Conservation (phyloP, 2,888 invertebrate species). For the Halictus ligatus region DNA sequence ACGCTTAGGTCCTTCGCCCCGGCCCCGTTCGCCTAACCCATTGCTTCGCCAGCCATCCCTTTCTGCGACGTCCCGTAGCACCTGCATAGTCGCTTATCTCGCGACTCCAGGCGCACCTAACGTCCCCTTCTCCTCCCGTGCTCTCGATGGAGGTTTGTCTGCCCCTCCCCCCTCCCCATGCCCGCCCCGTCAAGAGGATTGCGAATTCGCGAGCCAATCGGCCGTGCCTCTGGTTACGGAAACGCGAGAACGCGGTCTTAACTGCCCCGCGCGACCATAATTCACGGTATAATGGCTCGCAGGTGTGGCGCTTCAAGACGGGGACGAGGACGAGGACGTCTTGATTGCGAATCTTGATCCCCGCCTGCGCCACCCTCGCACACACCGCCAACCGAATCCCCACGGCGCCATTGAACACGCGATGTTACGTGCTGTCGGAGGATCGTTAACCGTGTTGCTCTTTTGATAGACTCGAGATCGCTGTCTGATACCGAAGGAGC, state of each 20-base stretch:
- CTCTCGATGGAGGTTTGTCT: neutral
- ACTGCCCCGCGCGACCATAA: constrained; percentile 50
- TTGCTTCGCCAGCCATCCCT: constrained; percentile 24
- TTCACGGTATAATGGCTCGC: constrained; percentile 61
- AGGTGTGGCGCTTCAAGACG: constrained; percentile 47
- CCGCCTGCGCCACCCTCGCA: neutral
- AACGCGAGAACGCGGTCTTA: constrained; percentile 40
- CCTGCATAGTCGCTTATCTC: constrained; percentile 68
- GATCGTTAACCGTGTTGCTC: constrained; percentile 59
- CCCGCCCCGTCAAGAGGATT: constrained; percentile 17
- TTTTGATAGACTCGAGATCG: constrained; percentile 60
- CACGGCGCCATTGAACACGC: constrained; percentile 58
- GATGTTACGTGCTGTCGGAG: constrained; percentile 51
- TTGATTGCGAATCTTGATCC: constrained; percentile 52
- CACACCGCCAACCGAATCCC: constrained; percentile 44
- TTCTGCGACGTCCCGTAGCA: constrained; percentile 35
- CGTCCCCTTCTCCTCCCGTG: constrained; percentile 28
- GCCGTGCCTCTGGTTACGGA: constrained; percentile 28
- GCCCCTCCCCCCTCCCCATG: neutral
- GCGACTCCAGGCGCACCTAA: constrained; percentile 66
- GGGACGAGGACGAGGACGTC: constrained; percentile 28
- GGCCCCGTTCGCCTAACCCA: constrained; percentile 2
- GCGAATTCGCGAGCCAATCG: constrained; percentile 60
- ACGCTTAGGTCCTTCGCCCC: constrained; percentile 13
- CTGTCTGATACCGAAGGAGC: constrained; percentile 46